Conservation (phyloP, 2,797 vertebrate species). For the Picus viridis region DNA sequence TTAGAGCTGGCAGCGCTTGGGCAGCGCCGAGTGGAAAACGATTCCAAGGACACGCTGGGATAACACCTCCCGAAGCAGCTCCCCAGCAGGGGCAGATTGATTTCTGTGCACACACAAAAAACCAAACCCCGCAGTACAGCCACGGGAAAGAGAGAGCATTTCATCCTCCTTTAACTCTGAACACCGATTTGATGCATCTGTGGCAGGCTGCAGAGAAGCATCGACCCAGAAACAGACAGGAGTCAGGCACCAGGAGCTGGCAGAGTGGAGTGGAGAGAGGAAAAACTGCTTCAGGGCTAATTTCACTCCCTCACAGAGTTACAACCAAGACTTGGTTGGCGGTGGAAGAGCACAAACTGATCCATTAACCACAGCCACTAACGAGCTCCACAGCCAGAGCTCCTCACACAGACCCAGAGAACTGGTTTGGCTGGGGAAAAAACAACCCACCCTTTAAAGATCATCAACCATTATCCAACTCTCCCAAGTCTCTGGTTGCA, state of each 20-base stretch:
- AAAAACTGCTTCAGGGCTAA: neutral
- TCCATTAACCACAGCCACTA: neutral
- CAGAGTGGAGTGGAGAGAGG: neutral
- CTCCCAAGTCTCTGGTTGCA: no score
- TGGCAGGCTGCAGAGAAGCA: neutral
- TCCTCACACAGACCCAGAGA: neutral
- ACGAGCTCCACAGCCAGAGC: neutral
- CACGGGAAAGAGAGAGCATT: neutral
- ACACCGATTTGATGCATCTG: neutral
- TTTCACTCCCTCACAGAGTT: neutral
- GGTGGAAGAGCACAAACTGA: neutral
- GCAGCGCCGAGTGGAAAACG: accelerated
- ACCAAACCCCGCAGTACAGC: neutral
- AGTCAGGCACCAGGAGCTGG: neutral
- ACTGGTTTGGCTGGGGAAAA: no score
- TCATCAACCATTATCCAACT: no score
- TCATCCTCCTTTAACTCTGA: neutral
- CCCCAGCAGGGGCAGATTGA: accelerated
- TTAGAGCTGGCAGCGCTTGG: accelerated
- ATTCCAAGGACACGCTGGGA: accelerated
- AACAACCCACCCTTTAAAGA: no score
- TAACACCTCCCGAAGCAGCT: accelerated
- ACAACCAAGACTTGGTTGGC: neutral
- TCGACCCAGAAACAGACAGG: neutral
- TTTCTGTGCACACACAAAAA: neutral